Base-by-base conservation (phyloP, 1,140 invertebrate species). In the Megalopta genalis region DNA sequence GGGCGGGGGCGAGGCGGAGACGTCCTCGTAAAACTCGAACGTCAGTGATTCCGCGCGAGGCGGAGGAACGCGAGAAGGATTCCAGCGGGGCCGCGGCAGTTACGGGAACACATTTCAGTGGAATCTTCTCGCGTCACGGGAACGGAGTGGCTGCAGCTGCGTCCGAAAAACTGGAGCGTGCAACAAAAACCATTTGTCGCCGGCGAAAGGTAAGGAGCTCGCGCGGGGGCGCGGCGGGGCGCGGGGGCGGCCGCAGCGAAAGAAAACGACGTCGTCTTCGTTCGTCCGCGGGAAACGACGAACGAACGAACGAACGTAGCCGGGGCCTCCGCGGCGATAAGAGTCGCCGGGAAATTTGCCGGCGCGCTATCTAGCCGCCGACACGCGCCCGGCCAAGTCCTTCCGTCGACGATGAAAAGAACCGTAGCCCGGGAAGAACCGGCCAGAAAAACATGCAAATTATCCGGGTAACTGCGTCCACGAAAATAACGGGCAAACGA, bases 391-490 rank as follows among this genome's bases (percentile, higher is more conserved):
- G 52, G 32, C 27, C 25, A 23, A 57, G 14, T 70, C 60, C 60
- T 32, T 64, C 25, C 60, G 25, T 27, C 60, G 60, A 69, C 66
- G 66, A 65, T 54, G 76, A 78, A 65, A 78, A 78, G 76, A 77
- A 72, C 32, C 54, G 23, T 39, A 10, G 7, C 57, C 16, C 9
- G 8, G 10, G 42, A 71, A 39, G 59, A 42, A 71, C 75, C n/a
- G 59, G n/a, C 46, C 37, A 72, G 76, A 78, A 78, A 78, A 78
- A 78, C 46, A 78, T 78, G 76, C 60, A 78, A 78, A 78, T 78
- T 78, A 72, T 72, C 69, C 49, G 69, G 46, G 76, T 72, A 78
- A 78, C 76, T 62, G 76, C 76, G 68, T 32, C 68, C 23, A 23
- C 32, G 76, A 78, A 57, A 78, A 57, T 78, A 78, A 78, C 76